A percentile compares a stretch with the other conserved stretches of the same genome.
Conservation (phyloP, 2,888 invertebrate species). For the Heterodera filipjevi region DNA sequence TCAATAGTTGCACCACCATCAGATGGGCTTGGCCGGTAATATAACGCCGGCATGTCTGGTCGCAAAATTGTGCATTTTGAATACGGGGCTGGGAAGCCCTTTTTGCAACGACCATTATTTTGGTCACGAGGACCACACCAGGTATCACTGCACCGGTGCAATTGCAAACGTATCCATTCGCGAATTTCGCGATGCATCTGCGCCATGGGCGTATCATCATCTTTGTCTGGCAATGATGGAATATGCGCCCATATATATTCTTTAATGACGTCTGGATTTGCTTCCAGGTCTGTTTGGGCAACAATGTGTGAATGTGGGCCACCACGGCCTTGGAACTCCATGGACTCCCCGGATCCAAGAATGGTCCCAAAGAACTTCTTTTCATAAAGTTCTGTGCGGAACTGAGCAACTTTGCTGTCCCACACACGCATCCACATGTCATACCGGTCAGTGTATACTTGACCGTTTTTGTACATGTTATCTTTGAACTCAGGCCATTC, state of each 20-base stretch:
- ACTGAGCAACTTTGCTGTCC: not conserved
- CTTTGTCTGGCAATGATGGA: not conserved
- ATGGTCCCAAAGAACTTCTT: constrained; percentile 2
- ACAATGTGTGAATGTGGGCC: constrained; percentile 18
- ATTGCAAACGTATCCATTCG: not conserved
- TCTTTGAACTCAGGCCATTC: too few species aligned
- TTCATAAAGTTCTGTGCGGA: not conserved
- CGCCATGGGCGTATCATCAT: not conserved
- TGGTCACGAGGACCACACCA: not conserved
- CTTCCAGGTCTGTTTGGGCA: not conserved
- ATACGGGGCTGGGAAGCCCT: constrained; percentile 13
- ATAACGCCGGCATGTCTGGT: not conserved
- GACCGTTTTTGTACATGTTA: too few species aligned
- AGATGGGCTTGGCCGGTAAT: not conserved
- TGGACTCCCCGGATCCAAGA: not conserved
- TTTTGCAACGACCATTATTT: constrained; percentile 16
- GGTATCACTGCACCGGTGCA: constrained; percentile 10
- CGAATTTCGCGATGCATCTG: constrained; percentile 12
- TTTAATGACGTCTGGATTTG: not conserved
- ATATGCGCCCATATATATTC: constrained; percentile 22
- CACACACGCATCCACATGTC: too few species aligned
- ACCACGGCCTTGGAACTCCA: constrained; percentile 23
- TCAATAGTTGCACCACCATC: not conserved
- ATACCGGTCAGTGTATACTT: too few species aligned
- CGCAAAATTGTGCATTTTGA: not conserved